These are phyloP conservation scores for Folsomia manolachei DNA, from an alignment of 2,888 invertebrate genomes.

Conservation along the genomic window DNA sequence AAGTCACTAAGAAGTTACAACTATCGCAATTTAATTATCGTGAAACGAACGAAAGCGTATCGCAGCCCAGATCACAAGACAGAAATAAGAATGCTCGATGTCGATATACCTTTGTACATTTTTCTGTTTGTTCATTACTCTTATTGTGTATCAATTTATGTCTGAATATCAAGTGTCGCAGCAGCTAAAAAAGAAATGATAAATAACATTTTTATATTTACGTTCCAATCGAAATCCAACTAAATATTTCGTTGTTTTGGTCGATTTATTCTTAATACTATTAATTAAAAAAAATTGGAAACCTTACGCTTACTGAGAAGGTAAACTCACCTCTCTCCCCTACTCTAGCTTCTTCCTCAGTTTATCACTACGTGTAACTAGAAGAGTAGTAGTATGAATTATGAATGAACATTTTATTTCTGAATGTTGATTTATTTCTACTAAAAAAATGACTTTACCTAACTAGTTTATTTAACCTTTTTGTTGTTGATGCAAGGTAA, in stretches of 20 bases:
- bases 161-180: neutral
- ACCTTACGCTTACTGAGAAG: neutral
- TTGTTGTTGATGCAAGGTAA: too few relatives aligned
- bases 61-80: neutral
- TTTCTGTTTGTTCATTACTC: neutral
- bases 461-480: neutral
- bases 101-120: neutral
- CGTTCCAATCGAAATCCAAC: neutral
- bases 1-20: neutral
- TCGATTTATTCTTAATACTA: neutral
- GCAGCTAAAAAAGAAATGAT: neutral
- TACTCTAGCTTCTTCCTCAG: neutral
- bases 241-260: neutral
- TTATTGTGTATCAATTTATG: neutral
- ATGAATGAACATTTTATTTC: too few relatives aligned
- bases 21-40: neutral
- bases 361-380: too few relatives aligned
- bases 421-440: too few relatives aligned
- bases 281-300: neutral
- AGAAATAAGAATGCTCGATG: neutral
- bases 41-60: too few relatives aligned
- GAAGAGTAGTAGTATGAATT: too few relatives aligned
- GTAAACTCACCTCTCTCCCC: neutral
- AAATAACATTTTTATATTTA: neutral
- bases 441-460: neutral